Evolutionary conservation across 1,140 invertebrate genomes (phyloP), one percentile per base, ranked within the genome.

Genomic region (Dinothrombium tinctorium): DNA sequence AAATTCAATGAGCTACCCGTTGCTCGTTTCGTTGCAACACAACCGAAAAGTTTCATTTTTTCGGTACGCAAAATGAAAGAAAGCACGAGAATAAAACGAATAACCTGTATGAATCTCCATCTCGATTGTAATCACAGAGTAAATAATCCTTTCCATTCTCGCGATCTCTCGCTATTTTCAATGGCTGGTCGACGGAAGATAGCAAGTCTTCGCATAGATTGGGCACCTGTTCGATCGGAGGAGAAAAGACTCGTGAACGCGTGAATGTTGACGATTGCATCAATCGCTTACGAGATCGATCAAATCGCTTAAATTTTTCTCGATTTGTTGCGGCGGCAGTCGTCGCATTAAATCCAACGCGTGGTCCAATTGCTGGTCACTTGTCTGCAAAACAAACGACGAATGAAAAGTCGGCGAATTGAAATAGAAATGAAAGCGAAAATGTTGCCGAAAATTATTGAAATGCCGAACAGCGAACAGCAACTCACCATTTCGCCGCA

Each of bases 311-410:
- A 98, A 65, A 63, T 96, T 96, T 59, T 94, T 92, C 57, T 96
- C 90, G 53, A 96, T 95, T 62, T 95, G 81, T 62, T 99, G 92
- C 46, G 94, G 94, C 48, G 94, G 94, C 54, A 99, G 62, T 52
- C 94, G 73, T 51, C 94, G 66, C 92, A 99, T 98, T 52, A 99
- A 68, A 67, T 99, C 94, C 51, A 99, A 62, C 29, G 90, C 89
- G 67, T 84, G 92, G 63, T 99, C 92, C 69, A 98, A 77, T 63
- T 95, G 87, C n/a, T n/a, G n/a, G n/a, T n/a, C n/a, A n/a, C n/a
- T n/a, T n/a, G n/a, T n/a, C n/a, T n/a, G n/a, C n/a, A n/a, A n/a
- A n/a, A n/a, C n/a, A n/a, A n/a, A n/a, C n/a, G n/a, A n/a, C n/a
- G n/a, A n/a, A n/a, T n/a, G n/a, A n/a, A n/a, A n/a, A n/a, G n/a